Conservation (phyloP, 1,140 invertebrate genomes). For the Araneus ventricosus region DNA sequence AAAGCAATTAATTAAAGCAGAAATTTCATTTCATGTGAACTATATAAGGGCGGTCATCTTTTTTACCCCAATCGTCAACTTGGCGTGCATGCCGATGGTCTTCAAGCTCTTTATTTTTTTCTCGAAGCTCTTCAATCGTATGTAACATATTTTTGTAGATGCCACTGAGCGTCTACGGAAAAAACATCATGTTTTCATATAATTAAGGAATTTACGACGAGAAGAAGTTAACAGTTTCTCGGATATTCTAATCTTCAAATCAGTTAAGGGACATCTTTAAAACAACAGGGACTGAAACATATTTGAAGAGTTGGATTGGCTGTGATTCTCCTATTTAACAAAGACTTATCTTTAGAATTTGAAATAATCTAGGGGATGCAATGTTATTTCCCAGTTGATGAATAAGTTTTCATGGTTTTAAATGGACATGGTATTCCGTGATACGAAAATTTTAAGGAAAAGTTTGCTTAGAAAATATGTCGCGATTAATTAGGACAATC, state of each 20-base stretch:
- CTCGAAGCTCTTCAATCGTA: no score
- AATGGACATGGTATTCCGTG: not conserved
- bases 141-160: no score
- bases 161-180: no score
- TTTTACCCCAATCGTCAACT: no score
- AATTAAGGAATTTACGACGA: not conserved
- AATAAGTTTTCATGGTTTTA: conserved; percentile 24
- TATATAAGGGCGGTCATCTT: no score
- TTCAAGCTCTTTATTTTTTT: no score
- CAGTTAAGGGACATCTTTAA: not conserved
- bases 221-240: not conserved
- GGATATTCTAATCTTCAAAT: not conserved
- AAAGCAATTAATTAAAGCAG: no score
- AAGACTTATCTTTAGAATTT: not conserved
- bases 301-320: not conserved
- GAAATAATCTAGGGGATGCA: not conserved
- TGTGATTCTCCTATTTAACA: not conserved
- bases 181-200: not conserved
- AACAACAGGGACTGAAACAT: not conserved
- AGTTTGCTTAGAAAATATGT: not conserved
- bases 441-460: not conserved
- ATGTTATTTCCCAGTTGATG: conserved; percentile 38
- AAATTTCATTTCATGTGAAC: no score
- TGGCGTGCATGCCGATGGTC: no score
- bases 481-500: no score